Evolutionary conservation across 2,113 vertebrate genomes (phyloP), one percentile per base, ranked within the genome.

Genomic region (Fregetta grallaria): DNA sequence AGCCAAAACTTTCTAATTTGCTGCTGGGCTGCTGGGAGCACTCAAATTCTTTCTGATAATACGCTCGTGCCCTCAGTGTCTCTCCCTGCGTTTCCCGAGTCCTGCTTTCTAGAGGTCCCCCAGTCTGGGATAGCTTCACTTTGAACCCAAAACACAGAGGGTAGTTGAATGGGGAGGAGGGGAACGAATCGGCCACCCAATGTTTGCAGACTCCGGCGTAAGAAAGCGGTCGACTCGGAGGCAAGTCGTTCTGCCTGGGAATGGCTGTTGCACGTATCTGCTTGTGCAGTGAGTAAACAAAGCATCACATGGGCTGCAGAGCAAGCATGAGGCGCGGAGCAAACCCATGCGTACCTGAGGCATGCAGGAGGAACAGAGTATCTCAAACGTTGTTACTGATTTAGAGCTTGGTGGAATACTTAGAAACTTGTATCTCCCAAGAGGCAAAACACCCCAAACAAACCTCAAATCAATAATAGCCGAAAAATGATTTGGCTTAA

Each of bases 1-100:
- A 98, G 97, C 97, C 98, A 96, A 97, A 98, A 98, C 98, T 98
- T 98, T 97, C 95, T 96, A 88, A 98, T 98, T 98, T 97, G 98
- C 98, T 97, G 81, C 97, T 97, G 98, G 98, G 97, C 97, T 97
- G 98, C 96, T 98, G 97, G 95, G 95, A 94, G 97, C 97, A 93
- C 94, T 98, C 96, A 97, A 97, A 97, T 98, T 98, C 98, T 98
- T 98, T 98, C 96, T 98, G 98, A 98, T 98, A 98, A 97, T 97
- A 82, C 11, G 52, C 97, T 92, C 52, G 62, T 94, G 96, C 96
- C 97, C 98, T 96, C 89, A 7, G 92, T 66, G 85, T 29, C 87
- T 95, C 85, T 92, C 77, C 93, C 76, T 6, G 62, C 3, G 21
- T 87, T 91, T 94, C 73, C 55, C 56, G 59, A 93, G 94, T 93